Evolutionary conservation across 2,797 vertebrate species (phyloP), one percentile per base, ranked within the genome.

Genomic region (Hoplostethus mediterraneus): DNA sequence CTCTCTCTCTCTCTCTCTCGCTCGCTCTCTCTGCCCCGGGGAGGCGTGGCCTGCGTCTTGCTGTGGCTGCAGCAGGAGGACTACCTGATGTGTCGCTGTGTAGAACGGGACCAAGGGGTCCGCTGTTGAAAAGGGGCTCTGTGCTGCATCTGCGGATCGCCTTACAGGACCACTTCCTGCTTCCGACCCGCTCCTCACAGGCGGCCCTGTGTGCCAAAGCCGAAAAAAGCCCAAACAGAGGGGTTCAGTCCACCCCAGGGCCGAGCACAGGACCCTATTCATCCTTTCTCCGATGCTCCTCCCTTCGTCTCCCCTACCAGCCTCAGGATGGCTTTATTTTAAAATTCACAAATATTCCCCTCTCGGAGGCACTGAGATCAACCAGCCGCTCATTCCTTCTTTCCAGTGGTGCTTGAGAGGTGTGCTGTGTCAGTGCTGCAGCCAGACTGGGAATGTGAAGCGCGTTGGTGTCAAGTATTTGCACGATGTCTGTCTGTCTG

Each of bases 91-190:
- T 93, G 89, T 90, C 93, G 87, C 90, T 92, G 88, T 92, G 89
- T 86, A 88, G 90, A 86, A 84, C 61, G 76, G 88, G 87, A 88
- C 84, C 65, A 81, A 94, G 91, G 92, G 92, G 88, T 92, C 88
- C 75, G 73, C 81, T 67, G 70, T 84, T 95, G 94, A 95, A 96
- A 94, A 95, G 94, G 87, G 89, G 69, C 80, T 95, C 95, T 93
- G 92, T 91, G 88, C 93, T 91, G 88, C 76, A 61, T 68, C 82
- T 91, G 91, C 89, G 93, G 94, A 96, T 97, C 94, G 30, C 91
- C 93, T 98, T 96, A 93, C 96, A 94, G 92, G 28, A 88, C 75
- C 72, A 92, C 95, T 97, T 97, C 96, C 96, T 96, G 95, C 94
- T 95, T 95, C 94, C 93, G 92, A 93, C 94, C 94, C 93, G 86